phyloP scores from a whole-genome alignment of 1,140 invertebrate genomes.

The Aphaenogaster rudis region DNA sequence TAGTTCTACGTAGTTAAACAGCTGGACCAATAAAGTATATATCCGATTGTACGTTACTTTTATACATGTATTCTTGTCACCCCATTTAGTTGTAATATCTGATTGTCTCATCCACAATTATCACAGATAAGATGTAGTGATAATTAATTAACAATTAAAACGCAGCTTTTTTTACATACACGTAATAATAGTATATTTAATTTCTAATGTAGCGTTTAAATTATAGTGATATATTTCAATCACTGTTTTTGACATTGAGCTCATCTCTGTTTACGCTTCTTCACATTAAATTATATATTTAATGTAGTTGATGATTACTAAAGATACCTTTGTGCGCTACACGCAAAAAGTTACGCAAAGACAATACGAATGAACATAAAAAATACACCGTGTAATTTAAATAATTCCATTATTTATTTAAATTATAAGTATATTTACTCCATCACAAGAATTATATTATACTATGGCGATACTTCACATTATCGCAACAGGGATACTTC shows the following conservation, averaged over 20 bases:
- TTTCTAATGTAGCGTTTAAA: neutral
- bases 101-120: slow-evolving; percentile 23
- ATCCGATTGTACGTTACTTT: slow-evolving; percentile 71
- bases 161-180: neutral
- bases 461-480: slow-evolving; percentile 44
- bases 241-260: neutral
- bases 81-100: neutral
- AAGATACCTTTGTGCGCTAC: neutral
- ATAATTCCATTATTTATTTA: slow-evolving; percentile 70
- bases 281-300: neutral
- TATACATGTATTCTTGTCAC: neutral
- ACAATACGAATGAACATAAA: slow-evolving; percentile 2
- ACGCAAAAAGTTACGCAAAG: neutral
- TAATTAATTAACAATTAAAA: slow-evolving; percentile 11
- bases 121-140: slow-evolving; percentile 18
- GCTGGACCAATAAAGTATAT: slow-evolving; percentile 78
- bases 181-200: slow-evolving; percentile 3
- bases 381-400: slow-evolving; percentile 61
- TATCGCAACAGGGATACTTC: slow-evolving; percentile 54
- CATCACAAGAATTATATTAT: slow-evolving; percentile 63
- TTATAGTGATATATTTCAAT: slow-evolving; percentile 14
- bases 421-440: slow-evolving; percentile 73
- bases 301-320: neutral
- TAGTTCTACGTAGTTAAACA: slow-evolving; percentile 78
- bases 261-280: neutral